These are phyloP conservation scores for Rhabdomys dilectus DNA, from an alignment of 2,113 vertebrate species.

Conservation along the genomic window DNA sequence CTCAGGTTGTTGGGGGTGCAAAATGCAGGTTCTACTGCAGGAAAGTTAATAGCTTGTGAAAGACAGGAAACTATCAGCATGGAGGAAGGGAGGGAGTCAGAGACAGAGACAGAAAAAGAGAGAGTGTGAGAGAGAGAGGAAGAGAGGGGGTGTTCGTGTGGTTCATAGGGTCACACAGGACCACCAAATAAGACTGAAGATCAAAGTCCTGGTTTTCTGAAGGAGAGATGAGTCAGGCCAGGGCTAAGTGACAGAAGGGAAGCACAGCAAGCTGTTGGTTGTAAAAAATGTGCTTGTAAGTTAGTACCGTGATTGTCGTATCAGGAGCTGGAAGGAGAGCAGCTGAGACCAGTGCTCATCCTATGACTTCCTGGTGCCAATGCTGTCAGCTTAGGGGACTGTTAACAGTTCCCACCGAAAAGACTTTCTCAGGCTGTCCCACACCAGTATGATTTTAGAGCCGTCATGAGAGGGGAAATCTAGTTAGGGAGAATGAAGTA, in stretches of 20 bases:
- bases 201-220: neutral
- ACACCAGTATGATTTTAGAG: neutral
- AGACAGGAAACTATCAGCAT: neutral
- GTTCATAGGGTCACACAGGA: neutral
- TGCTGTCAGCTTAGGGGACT: neutral
- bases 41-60: neutral
- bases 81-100: neutral
- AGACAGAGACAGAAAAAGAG: neutral
- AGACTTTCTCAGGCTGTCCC: neutral
- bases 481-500: neutral
- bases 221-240: neutral
- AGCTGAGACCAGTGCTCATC: neutral
- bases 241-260: neutral
- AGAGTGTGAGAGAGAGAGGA: neutral
- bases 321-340: neutral
- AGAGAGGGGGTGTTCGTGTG: neutral
- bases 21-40: neutral
- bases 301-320: neutral
- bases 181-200: neutral
- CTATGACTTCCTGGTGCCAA: neutral
- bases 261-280: neutral
- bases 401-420: neutral
- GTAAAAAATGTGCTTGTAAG: neutral
- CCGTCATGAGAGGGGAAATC: neutral
- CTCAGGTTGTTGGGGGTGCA: neutral